These are phyloP conservation scores for Celastrina argiolus DNA, from an alignment of 2,888 invertebrate species.

Conservation along the genomic window DNA sequence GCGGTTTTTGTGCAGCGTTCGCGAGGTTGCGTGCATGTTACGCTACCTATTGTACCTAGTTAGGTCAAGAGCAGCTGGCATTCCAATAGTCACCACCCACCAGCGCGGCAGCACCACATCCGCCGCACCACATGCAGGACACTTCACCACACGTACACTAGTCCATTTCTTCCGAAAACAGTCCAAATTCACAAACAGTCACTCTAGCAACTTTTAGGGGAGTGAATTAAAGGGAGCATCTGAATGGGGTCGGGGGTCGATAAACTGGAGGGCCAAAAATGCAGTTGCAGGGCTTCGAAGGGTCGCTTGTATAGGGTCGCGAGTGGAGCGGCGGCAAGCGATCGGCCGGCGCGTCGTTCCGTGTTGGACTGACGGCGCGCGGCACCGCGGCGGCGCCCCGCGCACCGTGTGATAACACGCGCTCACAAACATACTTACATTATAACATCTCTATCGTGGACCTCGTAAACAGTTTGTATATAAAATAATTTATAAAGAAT, in stretches of 20 bases:
- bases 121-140: constrained; percentile 49
- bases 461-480: too few relatives aligned
- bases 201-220: constrained; percentile 47
- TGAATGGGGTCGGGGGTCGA: constrained; percentile 73
- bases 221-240: constrained; percentile 74
- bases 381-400: constrained; percentile 58
- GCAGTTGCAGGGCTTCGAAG: constrained; percentile 22
- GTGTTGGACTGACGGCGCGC: constrained; percentile 66
- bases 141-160: constrained; percentile 26
- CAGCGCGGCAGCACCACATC: constrained; percentile 72
- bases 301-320: constrained; percentile 37
- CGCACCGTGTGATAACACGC: constrained; percentile 53
- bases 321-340: constrained; percentile 61
- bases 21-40: neutral
- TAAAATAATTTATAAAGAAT: too few relatives aligned
- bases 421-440: constrained; percentile 22
- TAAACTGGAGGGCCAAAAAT: constrained; percentile 52
- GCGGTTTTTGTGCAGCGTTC: neutral
- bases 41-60: constrained; percentile 54
- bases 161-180: constrained; percentile 3
- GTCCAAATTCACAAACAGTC: neutral
- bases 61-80: constrained; percentile 77
- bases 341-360: constrained; percentile 67
- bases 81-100: constrained; percentile 71
- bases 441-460: neutral